Percentiles rank a stretch among this genome's conserved stretches.
Conservation (phyloP, 1,140 invertebrate species). For the Vanessa tameamea region DNA sequence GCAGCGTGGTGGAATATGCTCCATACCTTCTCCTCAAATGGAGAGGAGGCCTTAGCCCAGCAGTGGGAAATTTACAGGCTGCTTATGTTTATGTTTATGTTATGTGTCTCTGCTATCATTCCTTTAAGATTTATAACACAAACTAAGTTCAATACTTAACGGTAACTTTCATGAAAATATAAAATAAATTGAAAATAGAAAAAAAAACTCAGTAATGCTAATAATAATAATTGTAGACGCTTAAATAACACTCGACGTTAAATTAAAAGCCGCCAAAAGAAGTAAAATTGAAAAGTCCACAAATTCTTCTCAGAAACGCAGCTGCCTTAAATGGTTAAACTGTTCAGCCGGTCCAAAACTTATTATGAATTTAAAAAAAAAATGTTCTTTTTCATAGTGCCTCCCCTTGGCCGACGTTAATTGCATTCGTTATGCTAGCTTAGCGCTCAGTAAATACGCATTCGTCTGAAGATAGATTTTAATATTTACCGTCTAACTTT, state of each 20-base stretch:
- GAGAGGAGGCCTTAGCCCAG: too few species aligned
- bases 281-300: constrained; percentile 14
- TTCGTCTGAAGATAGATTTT: constrained; percentile 25
- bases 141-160: too few species aligned
- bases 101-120: too few species aligned
- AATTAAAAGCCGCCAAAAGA: background rate
- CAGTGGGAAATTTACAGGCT: too few species aligned
- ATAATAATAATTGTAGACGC: background rate
- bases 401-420: constrained; percentile 24
- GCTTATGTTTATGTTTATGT: too few species aligned
- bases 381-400: constrained; percentile 9
- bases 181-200: background rate
- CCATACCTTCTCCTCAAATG: too few species aligned
- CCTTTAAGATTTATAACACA: too few species aligned
- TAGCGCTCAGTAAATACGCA: constrained; percentile 32
- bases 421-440: constrained; percentile 39
- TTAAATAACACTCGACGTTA: background rate
- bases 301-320: constrained; percentile 12
- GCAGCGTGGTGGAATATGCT: too few species aligned
- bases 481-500: background rate
- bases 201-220: background rate
- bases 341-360: constrained; percentile 2
- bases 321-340: constrained; percentile 17
- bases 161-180: background rate
- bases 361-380: constrained; percentile 13